phyloP scores from a whole-genome alignment of 1,140 invertebrate genomes.

The Leptinotarsa lineolata region DNA sequence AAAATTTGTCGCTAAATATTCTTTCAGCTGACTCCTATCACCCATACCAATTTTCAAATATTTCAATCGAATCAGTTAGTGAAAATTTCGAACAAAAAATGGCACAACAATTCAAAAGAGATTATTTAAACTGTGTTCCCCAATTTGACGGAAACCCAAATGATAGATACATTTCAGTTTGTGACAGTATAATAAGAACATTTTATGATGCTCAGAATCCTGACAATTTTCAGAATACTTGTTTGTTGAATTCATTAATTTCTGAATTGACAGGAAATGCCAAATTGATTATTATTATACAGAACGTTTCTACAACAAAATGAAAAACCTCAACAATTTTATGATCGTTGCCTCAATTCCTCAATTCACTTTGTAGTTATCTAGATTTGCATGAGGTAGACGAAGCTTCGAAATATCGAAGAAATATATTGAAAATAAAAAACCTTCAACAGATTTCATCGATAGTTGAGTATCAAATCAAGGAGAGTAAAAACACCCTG shows the following conservation, averaged over 20 bases:
- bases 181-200: slow-evolving; percentile 22
- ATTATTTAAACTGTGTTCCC: slow-evolving; percentile 34
- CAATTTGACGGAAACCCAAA: slow-evolving; percentile 30
- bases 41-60: too few relatives aligned
- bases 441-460: too few relatives aligned
- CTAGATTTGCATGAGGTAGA: too few relatives aligned
- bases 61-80: too few relatives aligned
- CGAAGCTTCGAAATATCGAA: too few relatives aligned
- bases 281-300: slow-evolving; percentile 30
- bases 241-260: slow-evolving; percentile 31
- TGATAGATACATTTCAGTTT: slow-evolving; percentile 27
- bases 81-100: too few relatives aligned
- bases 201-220: slow-evolving; percentile 31
- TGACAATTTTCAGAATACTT: slow-evolving; percentile 30
- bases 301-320: slow-evolving; percentile 26
- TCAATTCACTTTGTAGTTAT: too few relatives aligned
- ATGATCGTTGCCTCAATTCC: too few relatives aligned
- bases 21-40: too few relatives aligned
- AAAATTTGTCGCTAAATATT: too few relatives aligned
- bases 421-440: too few relatives aligned
- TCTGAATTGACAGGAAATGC: slow-evolving; percentile 30
- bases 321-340: too few relatives aligned
- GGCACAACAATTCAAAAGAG: slow-evolving; percentile 27
- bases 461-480: slow-evolving; percentile 15
- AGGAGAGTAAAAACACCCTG: slow-evolving; percentile 51